A percentile compares a stretch with the other conserved stretches of the same genome.
Evolutionary conservation across 2,113 vertebrate species (phyloP).

Genomic region (Ranitomeya variabilis): DNA sequence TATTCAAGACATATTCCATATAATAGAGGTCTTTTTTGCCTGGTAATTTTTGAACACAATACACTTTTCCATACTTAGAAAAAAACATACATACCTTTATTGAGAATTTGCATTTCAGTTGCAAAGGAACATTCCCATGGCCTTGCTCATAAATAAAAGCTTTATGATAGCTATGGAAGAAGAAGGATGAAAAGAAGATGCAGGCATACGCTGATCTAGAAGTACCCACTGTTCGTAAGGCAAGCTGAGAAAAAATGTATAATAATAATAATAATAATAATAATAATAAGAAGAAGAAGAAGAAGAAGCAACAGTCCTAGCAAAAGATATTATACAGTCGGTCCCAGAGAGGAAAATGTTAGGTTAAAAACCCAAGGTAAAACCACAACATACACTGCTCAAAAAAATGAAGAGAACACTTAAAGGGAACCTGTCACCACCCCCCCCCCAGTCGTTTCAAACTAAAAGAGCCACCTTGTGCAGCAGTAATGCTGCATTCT

Average conservation of each 20-base stretch:
- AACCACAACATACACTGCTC: not conserved
- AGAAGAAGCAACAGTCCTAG: not conserved
- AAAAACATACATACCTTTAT: conserved; percentile 80
- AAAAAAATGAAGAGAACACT: too few relatives aligned
- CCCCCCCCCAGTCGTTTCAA: too few relatives aligned
- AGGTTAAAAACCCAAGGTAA: not conserved
- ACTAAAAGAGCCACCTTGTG: too few relatives aligned
- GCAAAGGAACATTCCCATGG: conserved; percentile 56
- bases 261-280: not conserved
- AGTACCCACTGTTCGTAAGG: conserved; percentile 84
- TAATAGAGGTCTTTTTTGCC: too few relatives aligned
- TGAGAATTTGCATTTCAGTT: conserved; percentile 78
- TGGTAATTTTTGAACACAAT: too few relatives aligned
- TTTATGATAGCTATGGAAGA: conserved; percentile 85
- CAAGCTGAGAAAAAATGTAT: conserved; percentile 73
- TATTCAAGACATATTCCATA: too few relatives aligned
- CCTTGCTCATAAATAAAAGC: conserved; percentile 58
- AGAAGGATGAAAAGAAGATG: conserved; percentile 84
- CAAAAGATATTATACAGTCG: not conserved
- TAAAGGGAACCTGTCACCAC: too few relatives aligned
- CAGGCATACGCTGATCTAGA: conserved; percentile 86
- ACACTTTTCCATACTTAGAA: too few relatives aligned
- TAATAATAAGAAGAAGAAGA: too few relatives aligned
- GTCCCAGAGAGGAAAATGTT: not conserved
- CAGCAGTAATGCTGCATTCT: too few relatives aligned